A percentile compares a stretch with the other conserved stretches of the same genome.
phyloP scores from a whole-genome alignment of 2,113 vertebrate species.

The mouse (Mus musculus) region GRCm39 chr11:67319001-67319500 shows the following conservation, averaged over 20 bases:
- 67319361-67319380: background rate
- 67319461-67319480: background rate
- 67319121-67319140: too few species aligned
- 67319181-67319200: background rate
- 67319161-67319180: background rate
- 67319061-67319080: background rate
- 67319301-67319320: background rate
- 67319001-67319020: background rate
- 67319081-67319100: background rate
- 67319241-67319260: background rate
- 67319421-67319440: background rate
- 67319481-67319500: background rate
- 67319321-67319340: background rate
- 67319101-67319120: background rate
- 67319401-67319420: background rate
- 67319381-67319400: background rate
- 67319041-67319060: background rate
- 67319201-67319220: constrained; percentile 39
- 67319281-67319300: background rate
- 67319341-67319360: background rate
- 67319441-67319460: background rate
- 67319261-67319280: background rate
- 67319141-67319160: accelerated
- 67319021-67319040: background rate
- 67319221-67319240: background rate